Evolutionary conservation across 2,888 invertebrate species (phyloP), one percentile per base, ranked within the genome.

Genomic region (Scrobipalpa costella): DNA sequence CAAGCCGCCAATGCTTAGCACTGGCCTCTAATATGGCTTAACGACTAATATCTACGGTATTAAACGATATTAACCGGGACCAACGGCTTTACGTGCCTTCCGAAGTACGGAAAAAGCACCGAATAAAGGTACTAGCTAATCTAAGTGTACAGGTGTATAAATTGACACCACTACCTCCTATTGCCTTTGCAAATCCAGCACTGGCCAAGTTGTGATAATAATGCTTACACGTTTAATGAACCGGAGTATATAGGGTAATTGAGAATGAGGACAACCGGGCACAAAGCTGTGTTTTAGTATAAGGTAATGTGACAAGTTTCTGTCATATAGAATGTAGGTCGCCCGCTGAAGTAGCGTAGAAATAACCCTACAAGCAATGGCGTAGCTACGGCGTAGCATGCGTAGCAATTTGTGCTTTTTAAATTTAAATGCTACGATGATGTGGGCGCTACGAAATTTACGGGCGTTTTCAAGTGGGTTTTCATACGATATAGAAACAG

Each of bases 211-310:
- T 55, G 34, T 55, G 55, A n/a, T 34, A 55, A 34, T 58, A 58
- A 19, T 40, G 58, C 58, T 58, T 40, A 36, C 19, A 52, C n/a
- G 61, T 61, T 59, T 61, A 61, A 61, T 61, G 61, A 61, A 61
- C 61, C 61, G 36, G 38, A 34, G n/a, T 27, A 34, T 55, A 55
- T 34, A 55, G 55, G 55, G 55, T 55, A 55, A 55, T 55, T 55
- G 55, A 55, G 55, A 55, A 55, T 55, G 55, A 55, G 55, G 55
- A 55, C 55, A 44, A 15, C 44, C 44, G 44, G 55, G n/a, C 55
- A 55, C 55, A 34, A 55, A 55, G 55, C 55, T 27, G 27, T 55
- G 55, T 34, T 52, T 52, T 55, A 55, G 33, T 55, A 15, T 13
- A 55, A 34, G 55, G 55, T 55, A 55, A 34, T 55, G 55, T n/a